A percentile compares a stretch with the other conserved stretches of the same genome.
These are phyloP conservation scores for Harpagifer antarcticus DNA, from an alignment of 2,797 vertebrate genomes.

Conservation along the genomic window DNA sequence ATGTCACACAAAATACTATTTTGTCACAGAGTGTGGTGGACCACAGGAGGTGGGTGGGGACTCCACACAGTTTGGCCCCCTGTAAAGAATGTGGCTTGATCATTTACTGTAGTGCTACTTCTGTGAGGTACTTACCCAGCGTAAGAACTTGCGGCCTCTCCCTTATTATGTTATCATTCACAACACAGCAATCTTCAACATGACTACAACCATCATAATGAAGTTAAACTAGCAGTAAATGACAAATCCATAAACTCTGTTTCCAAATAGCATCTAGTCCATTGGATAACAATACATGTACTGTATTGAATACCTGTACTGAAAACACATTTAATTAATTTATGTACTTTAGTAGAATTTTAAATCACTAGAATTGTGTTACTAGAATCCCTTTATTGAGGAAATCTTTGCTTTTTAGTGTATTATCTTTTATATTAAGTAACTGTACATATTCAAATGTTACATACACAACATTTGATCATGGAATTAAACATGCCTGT, in stretches of 20 bases:
- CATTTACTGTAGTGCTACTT: slow-evolving; percentile 33
- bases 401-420: background rate
- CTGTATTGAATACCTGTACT: background rate
- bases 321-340: slow-evolving; percentile 8
- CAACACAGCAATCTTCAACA: slow-evolving; percentile 12
- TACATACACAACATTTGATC: background rate
- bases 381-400: background rate
- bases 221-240: background rate
- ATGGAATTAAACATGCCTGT: background rate
- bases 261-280: background rate
- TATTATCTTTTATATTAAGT: too few relatives aligned
- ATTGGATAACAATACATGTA: background rate
- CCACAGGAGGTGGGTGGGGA: slow-evolving; percentile 78
- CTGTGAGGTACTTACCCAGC: slow-evolving; percentile 63
- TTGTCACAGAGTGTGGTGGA: slow-evolving; percentile 55
- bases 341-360: background rate
- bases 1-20: slow-evolving; percentile 45
- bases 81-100: slow-evolving; percentile 45
- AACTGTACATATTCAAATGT: background rate
- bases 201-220: slow-evolving; percentile 8
- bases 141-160: slow-evolving; percentile 30
- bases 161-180: slow-evolving; percentile 23
- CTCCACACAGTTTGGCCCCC: slow-evolving; percentile 53
- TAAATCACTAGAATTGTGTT: background rate
- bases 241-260: background rate